Evolutionary conservation across 1,140 invertebrate genomes (phyloP), one percentile per base, ranked within the genome.

Genomic region (Drosophila quadrilineata): DNA sequence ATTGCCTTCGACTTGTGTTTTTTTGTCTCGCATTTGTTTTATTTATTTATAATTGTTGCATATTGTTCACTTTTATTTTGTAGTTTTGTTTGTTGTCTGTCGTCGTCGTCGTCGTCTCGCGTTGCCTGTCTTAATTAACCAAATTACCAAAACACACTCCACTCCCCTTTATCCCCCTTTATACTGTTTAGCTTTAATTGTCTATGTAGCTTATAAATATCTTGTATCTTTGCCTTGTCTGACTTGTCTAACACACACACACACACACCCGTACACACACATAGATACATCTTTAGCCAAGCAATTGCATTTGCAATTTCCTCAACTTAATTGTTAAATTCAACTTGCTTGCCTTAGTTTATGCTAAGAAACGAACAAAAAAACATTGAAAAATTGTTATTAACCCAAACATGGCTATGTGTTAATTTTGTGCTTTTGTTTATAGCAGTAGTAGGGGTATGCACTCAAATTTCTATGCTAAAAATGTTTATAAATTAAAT

Each of bases 221-320:
- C 65, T 65, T 64, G 67, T 52, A 45, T 45, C 36, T 49, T 28
- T 59, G 48, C 60, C 24, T 71, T 45, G 45, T 46, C 16, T 17
- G 45, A 8, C 45, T 33, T 35, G 16, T 6, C 29, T 6, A 14
- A 50, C 19, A 22, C 16, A 10, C 52, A 54, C 43, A 49, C 33
- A 43, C 33, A 33, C 10, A 35, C 38, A 58, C 50, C 59, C 40
- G 50, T 17, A 50, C 6, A 40, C 22, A 45, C 17, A 33, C 29
- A 46, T 22, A 17, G 19, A 53, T 33, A 59, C 22, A 65, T 29
- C 40, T 26, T 56, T 28, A 74, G 49, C 24, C 31, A 26, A n/a
- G 38, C 5, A 28, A 64, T 56, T 76, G 63, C 74, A 76, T 72
- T 48, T 72, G 68, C 43, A 68, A 60, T 76, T 76, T 58, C 17